Percentiles rank a stretch among this genome's conserved stretches.
Conservation (phyloP, 2,888 invertebrate genomes). For the Oscheius onirici region DNA sequence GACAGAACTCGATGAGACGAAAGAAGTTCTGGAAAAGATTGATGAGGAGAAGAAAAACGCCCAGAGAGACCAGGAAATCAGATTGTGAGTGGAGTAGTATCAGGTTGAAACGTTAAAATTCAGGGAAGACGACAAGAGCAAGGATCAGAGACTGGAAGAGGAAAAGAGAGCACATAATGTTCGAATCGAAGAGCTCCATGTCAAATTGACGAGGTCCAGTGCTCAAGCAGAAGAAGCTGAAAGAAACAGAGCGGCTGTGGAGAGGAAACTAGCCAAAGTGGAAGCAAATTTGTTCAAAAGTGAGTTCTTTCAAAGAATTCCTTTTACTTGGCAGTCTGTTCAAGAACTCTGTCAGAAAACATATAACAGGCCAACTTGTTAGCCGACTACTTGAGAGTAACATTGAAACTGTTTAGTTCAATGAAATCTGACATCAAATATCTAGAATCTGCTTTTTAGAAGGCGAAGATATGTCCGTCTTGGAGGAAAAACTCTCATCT, state of each 20-base stretch:
- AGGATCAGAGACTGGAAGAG: constrained; percentile 33
- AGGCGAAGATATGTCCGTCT: neutral
- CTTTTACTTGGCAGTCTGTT: too few species aligned
- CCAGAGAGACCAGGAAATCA: constrained; percentile 18
- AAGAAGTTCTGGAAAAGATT: constrained; percentile 27
- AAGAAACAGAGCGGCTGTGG: constrained; percentile 6
- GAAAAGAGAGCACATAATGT: constrained; percentile 40
- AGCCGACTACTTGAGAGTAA: too few species aligned
- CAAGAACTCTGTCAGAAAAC: too few species aligned
- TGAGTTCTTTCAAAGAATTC: neutral
- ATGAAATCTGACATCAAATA: too few species aligned
- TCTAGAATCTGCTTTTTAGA: constrained; percentile 32
- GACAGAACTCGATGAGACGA: constrained; percentile 35
- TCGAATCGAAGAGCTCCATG: constrained; percentile 39
- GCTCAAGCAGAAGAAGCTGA: constrained; percentile 13
- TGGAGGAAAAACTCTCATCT: constrained; percentile 44
- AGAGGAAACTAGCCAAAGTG: constrained; percentile 19
- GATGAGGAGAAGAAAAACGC: constrained; percentile 35
- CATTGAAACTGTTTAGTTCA: too few species aligned
- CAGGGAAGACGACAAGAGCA: constrained; percentile 41
- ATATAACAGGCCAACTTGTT: too few species aligned
- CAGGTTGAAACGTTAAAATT: neutral
- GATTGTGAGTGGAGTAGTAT: neutral
- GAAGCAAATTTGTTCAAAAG: constrained; percentile 16
- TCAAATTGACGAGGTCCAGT: constrained; percentile 25